Evolutionary conservation across 2,113 vertebrate species (phyloP).

Genomic region (Pangasianodon gigas): DNA sequence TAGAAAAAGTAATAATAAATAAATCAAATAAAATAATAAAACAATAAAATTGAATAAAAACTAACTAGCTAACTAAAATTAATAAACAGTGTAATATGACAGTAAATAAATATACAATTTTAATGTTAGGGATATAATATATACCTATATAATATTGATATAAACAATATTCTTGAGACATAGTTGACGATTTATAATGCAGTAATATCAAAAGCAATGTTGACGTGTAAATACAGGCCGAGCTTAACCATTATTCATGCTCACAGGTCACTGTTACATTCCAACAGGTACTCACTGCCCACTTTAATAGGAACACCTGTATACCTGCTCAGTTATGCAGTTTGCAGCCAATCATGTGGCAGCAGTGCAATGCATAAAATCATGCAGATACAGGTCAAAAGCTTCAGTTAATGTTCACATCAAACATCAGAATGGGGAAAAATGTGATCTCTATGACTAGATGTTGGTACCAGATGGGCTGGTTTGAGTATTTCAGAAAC

Average conservation of each 20-base stretch:
- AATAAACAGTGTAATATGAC: background rate
- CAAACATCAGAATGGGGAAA: too few relatives aligned
- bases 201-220: background rate
- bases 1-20: background rate
- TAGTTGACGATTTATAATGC: background rate
- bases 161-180: background rate
- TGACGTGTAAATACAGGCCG: background rate
- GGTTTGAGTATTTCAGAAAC: too few relatives aligned
- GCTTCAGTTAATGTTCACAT: too few relatives aligned
- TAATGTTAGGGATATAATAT: background rate
- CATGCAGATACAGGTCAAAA: too few relatives aligned
- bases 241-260: background rate
- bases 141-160: background rate
- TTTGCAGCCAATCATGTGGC: too few relatives aligned
- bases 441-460: too few relatives aligned
- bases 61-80: background rate
- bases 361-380: too few relatives aligned
- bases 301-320: background rate
- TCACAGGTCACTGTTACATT: background rate
- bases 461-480: too few relatives aligned
- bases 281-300: background rate
- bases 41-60: background rate
- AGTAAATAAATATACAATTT: background rate
- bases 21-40: background rate
- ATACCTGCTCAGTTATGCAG: too few relatives aligned